Conservation (phyloP, 2,888 invertebrate genomes). For the Camptogramma bilineatum region DNA sequence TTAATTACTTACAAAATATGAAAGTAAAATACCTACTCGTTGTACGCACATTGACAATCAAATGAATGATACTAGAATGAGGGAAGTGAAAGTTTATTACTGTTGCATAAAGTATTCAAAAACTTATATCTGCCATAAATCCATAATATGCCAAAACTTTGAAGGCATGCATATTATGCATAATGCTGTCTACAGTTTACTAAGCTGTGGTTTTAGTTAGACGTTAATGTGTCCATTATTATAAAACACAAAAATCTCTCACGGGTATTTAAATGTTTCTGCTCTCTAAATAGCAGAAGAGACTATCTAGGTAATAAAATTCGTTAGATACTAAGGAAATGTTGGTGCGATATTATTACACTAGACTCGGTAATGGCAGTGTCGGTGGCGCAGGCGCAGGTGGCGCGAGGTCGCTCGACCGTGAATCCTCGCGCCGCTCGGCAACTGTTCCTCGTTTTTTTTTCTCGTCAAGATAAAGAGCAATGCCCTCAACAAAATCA, state of each 20-base stretch:
- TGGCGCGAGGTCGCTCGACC: conserved; percentile 77
- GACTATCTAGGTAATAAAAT: background rate
- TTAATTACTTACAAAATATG: conserved; percentile 31
- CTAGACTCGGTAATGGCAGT: conserved; percentile 46
- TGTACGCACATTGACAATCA: conserved; percentile 23
- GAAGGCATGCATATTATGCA: background rate
- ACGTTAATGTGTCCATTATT: conserved; percentile 2
- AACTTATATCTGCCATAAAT: conserved; percentile 10
- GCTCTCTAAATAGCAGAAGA: background rate
- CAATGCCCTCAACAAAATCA: conserved; percentile 68
- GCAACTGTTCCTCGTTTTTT: conserved; percentile 80
- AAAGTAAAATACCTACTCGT: conserved; percentile 27
- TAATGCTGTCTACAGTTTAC: background rate
- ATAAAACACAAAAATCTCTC: conserved; percentile 13
- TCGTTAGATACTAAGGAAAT: conserved; percentile 12
- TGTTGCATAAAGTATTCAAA: conserved; percentile 54
- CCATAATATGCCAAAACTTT: conserved; percentile 10
- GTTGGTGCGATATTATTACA: conserved; percentile 56
- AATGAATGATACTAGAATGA: conserved; percentile 53
- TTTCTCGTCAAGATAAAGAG: conserved; percentile 69
- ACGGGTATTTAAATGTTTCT: conserved; percentile 9
- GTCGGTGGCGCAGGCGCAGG: conserved; percentile 61
- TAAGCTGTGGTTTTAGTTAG: conserved; percentile 11
- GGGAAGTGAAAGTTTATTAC: conserved; percentile 72
- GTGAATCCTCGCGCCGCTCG: conserved; percentile 72